A percentile compares a stretch with the other conserved stretches of the same genome.
These are phyloP conservation scores for Aix galericulata DNA, from an alignment of 2,113 vertebrate species.

Conservation along the genomic window DNA sequence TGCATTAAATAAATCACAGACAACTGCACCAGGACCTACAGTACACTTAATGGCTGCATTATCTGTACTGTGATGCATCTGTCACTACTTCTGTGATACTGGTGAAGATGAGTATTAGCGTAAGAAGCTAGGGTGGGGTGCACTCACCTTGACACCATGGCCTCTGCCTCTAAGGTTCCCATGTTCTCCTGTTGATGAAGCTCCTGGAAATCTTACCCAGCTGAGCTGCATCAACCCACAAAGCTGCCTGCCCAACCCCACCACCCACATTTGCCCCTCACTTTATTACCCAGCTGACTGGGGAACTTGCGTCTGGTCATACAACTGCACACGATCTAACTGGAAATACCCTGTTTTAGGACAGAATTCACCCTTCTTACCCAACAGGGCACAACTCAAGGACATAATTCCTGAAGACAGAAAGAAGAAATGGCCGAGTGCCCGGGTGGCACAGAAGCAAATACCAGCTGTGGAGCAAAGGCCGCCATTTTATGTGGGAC, in stretches of 20 bases:
- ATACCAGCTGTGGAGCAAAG: background rate
- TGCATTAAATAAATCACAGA: background rate
- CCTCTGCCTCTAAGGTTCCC: background rate
- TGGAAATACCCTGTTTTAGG: constrained; percentile 6
- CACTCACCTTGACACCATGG: background rate
- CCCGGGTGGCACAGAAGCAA: background rate
- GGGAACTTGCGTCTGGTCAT: background rate
- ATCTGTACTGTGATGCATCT: fast-evolving
- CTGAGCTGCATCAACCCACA: background rate
- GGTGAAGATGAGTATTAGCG: fast-evolving
- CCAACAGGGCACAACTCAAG: background rate
- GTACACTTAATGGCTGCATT: background rate
- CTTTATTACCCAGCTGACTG: background rate
- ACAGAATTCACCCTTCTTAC: background rate
- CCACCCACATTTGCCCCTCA: background rate
- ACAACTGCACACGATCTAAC: background rate
- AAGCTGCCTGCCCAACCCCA: background rate
- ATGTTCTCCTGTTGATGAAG: background rate
- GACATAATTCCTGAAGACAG: background rate
- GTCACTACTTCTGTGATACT: fast-evolving
- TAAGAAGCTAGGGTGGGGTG: background rate
- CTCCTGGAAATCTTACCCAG: background rate
- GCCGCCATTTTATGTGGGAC: fast-evolving
- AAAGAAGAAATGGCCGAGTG: background rate
- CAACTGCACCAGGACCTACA: background rate